Evolutionary conservation across 2,888 invertebrate genomes (phyloP).

Genomic region (Drosophila multiciliata): DNA sequence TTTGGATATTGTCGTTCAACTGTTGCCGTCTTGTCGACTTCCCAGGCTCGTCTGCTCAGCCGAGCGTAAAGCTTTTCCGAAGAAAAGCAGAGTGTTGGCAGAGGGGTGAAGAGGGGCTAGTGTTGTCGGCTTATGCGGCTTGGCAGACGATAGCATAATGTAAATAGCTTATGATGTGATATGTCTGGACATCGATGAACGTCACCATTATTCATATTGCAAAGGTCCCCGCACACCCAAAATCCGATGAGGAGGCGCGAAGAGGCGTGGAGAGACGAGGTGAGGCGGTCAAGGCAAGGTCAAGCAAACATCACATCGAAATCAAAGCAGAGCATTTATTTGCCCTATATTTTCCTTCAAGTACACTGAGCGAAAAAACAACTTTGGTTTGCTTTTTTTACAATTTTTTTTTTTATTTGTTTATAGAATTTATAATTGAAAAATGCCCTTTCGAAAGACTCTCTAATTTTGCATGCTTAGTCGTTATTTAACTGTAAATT

Average conservation of each 20-base stretch:
- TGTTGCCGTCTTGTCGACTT: slow-evolving; percentile 1
- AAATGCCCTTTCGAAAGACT: background rate
- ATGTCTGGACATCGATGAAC: slow-evolving; percentile 36
- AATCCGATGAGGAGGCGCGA: too few relatives aligned
- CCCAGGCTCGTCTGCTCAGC: slow-evolving; percentile 55
- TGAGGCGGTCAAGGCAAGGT: slow-evolving; percentile 13
- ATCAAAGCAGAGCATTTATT: slow-evolving; percentile 36
- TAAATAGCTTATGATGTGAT: slow-evolving; percentile 62
- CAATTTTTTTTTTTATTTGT: background rate
- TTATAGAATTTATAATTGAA: background rate
- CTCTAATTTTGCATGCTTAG: too few relatives aligned
- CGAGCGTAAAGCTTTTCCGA: slow-evolving; percentile 52
- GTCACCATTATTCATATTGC: slow-evolving; percentile 3
- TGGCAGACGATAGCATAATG: slow-evolving; percentile 42
- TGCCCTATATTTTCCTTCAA: background rate
- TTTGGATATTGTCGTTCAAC: slow-evolving; percentile 6
- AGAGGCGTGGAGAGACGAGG: background rate
- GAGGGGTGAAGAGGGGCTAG: background rate
- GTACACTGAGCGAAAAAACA: slow-evolving; percentile 1
- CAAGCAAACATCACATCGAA: slow-evolving; percentile 31
- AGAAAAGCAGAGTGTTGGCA: background rate
- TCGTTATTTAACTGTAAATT: too few relatives aligned
- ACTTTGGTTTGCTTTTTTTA: background rate
- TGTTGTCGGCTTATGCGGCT: slow-evolving; percentile 21
- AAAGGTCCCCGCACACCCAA: slow-evolving; percentile 5